Conservation (phyloP, 1,140 invertebrate species). For the Bradynema listronoti region DNA sequence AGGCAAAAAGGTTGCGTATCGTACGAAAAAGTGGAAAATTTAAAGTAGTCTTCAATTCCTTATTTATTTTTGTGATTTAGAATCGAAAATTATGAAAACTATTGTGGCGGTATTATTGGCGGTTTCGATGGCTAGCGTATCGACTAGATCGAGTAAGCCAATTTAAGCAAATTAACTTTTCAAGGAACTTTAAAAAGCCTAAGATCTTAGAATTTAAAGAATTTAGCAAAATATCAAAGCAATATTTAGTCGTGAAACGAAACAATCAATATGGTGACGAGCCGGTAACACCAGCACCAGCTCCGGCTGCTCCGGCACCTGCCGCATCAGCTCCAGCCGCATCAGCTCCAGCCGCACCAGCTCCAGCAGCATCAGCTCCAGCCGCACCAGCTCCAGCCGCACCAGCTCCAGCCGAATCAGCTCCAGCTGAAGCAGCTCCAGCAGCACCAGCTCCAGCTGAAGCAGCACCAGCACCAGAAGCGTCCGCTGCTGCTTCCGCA, state of each 20-base stretch:
- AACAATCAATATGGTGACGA: constrained; percentile 12
- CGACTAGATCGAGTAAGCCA: background rate
- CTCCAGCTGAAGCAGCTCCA: constrained; percentile 4
- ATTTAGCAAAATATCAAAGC: background rate
- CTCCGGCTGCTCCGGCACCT: background rate
- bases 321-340: constrained; percentile 8
- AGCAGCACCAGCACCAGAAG: background rate
- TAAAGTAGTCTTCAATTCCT: no score
- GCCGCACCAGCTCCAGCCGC: background rate
- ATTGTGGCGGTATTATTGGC: background rate
- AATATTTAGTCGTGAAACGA: constrained; percentile 11
- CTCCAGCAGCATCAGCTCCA: background rate
- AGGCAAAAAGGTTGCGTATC: no score
- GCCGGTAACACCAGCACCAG: constrained; percentile 2
- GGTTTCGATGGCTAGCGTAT: background rate
- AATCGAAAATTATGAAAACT: no score
- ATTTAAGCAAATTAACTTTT: no score
- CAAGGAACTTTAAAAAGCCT: background rate
- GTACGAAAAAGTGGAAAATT: no score
- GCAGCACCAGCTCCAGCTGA: background rate
- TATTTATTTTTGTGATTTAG: no score
- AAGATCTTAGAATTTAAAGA: background rate
- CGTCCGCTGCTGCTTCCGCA: background rate
- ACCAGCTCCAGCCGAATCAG: background rate
- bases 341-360: background rate